phyloP scores from a whole-genome alignment of 1,140 invertebrate genomes.

The Nephila pilipes region DNA sequence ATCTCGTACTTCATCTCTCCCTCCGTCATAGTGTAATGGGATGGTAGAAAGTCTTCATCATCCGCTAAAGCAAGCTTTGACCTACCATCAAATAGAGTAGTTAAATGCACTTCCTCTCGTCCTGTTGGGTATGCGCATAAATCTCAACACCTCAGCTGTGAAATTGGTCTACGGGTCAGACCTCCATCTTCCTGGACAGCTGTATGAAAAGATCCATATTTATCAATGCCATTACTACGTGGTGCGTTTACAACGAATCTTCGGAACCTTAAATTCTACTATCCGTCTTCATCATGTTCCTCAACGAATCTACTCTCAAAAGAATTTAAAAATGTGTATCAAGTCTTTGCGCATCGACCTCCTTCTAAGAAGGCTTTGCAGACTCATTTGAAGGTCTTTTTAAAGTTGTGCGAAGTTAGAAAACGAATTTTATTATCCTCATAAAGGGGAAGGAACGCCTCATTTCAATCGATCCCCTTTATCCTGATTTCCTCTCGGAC shows the following conservation, averaged over 20 bases:
- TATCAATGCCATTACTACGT: background rate
- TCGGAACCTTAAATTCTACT: background rate
- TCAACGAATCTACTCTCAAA: background rate
- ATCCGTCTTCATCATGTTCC: background rate
- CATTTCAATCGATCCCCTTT: background rate
- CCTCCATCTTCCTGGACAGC: background rate
- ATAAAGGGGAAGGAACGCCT: background rate
- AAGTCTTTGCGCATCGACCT: background rate
- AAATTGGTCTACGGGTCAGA: background rate
- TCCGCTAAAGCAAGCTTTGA: background rate
- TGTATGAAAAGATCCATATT: background rate
- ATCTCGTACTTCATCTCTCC: background rate
- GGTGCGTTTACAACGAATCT: background rate
- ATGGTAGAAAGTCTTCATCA: conserved; percentile 1
- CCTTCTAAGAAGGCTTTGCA: background rate
- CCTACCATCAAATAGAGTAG: background rate
- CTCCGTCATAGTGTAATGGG: too few species aligned
- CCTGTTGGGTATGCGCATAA: too few species aligned
- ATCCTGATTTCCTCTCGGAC: background rate
- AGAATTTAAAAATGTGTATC: background rate
- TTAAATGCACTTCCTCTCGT: background rate
- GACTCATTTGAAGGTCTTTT: background rate
- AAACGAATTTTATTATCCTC: background rate
- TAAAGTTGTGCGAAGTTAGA: background rate
- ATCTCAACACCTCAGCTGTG: too few species aligned